Base-by-base conservation (phyloP, 2,888 invertebrate species). In the Neuroscelio doddi region DNA sequence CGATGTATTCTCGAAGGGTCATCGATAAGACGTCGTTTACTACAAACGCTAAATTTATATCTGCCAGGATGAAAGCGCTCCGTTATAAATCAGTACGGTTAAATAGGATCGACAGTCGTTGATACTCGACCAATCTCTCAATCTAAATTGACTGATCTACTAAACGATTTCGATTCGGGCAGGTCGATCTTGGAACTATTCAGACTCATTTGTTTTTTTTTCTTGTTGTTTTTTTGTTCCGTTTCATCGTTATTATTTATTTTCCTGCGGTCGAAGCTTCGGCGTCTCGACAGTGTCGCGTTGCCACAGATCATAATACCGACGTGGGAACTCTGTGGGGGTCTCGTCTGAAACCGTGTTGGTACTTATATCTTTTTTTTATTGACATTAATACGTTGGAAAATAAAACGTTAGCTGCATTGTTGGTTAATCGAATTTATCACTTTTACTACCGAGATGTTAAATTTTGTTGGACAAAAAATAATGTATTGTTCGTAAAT, bases 311-410 rank as follows among this genome's bases (percentile, higher is more conserved):
- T 62, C 76, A 74, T 74, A 73, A 75, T 72, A 73, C 74, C 73
- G 74, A 77, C 80, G 79, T 80, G 83, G 81, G 80, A 81, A 79
- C 81, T 72, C 83, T 47, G 65, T 80, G 69, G 82, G 83, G 80
- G 77, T 21, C 21, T 21, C 21, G 21, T 5, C 21, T 5, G 21
- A 5, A 15, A n/a, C 12, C 34, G 34, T 15, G 34, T 34, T 14
- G 34, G 34, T 7, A 10, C 17, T 10, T 10, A 1, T 10, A 36
- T 16, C 9, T 14, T 36, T 36, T 14, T 3, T 21, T 21, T 2
- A 21, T 21, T 21, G 21, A 21, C 21, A 3, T 21, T 21, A n/a
- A n/a, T n/a, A n/a, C n/a, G n/a, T n/a, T n/a, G n/a, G n/a, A n/a
- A n/a, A n/a, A n/a, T n/a, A n/a, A n/a, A n/a, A n/a, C n/a, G n/a